Conservation (phyloP, 2,888 invertebrate genomes). For the Parnassius mnemosyne region DNA sequence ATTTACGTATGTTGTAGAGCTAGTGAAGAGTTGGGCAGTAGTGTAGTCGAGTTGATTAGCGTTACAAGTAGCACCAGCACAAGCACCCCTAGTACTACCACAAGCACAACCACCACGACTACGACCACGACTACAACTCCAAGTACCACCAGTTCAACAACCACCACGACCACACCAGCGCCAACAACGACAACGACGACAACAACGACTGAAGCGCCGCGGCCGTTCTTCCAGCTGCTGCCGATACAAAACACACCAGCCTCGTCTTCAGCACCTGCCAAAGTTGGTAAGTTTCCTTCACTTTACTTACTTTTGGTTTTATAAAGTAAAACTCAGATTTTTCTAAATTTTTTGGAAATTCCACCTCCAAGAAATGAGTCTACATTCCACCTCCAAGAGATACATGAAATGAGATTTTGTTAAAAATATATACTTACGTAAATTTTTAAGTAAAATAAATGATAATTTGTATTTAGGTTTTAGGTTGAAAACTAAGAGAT, state of each 20-base stretch:
- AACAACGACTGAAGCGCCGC: slow-evolving; percentile 46
- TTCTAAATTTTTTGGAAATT: too few species aligned
- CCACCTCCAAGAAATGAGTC: too few species aligned
- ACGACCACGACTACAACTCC: slow-evolving; percentile 63
- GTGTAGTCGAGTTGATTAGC: slow-evolving; percentile 52
- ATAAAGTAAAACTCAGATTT: too few species aligned
- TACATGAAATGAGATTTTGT: too few species aligned
- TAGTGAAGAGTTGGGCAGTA: slow-evolving; percentile 50
- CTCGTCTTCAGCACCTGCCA: slow-evolving; percentile 45
- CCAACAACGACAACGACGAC: slow-evolving; percentile 50
- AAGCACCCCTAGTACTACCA: slow-evolving; percentile 48
- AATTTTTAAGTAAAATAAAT: too few species aligned
- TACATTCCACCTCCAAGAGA: too few species aligned
- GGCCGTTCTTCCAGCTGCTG: slow-evolving; percentile 67
- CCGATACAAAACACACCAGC: slow-evolving; percentile 56
- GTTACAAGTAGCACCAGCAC: slow-evolving; percentile 51
- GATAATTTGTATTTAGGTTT: too few species aligned
- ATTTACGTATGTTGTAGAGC: slow-evolving; percentile 30
- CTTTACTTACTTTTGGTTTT: not conserved
- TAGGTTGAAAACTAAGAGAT: too few species aligned
- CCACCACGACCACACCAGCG: slow-evolving; percentile 57
- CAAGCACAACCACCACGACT: slow-evolving; percentile 54
- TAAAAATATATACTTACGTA: too few species aligned
- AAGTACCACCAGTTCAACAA: slow-evolving; percentile 64
- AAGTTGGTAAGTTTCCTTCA: slow-evolving; percentile 46